Conservation (phyloP, 2,888 invertebrate genomes). For the Xanthia icteritia region DNA sequence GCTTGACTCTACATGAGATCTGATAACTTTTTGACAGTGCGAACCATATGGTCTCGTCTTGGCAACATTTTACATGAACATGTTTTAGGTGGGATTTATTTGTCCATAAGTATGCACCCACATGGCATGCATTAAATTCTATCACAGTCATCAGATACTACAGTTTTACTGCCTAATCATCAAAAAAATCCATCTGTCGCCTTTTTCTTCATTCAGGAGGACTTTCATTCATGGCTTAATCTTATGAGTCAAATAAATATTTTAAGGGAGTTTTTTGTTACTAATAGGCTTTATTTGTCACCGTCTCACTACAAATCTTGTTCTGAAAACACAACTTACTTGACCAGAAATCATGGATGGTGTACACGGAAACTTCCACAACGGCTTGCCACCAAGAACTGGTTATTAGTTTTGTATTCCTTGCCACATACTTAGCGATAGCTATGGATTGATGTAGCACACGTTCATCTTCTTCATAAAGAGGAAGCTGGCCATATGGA, state of each 20-base stretch:
- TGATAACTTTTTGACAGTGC: no score
- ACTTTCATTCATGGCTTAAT: neutral
- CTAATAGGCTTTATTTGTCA: neutral
- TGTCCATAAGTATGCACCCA: no score
- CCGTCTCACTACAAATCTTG: neutral
- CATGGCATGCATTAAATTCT: no score
- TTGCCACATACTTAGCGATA: constrained; percentile 89
- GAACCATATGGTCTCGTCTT: no score
- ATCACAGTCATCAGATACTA: no score
- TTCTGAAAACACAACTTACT: constrained; percentile 75
- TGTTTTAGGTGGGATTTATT: no score
- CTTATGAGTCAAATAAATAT: neutral
- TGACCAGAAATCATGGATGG: constrained; percentile 85
- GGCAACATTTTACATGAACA: no score
- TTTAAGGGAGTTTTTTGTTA: neutral
- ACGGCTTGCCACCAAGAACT: constrained; percentile 85
- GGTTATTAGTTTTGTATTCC: constrained; percentile 83
- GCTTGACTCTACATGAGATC: no score
- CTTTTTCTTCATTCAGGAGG: neutral
- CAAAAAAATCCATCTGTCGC: no score
- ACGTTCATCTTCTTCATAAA: constrained; percentile 79
- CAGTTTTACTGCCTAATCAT: neutral
- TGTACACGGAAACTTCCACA: constrained; percentile 85
- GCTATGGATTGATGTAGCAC: constrained; percentile 82
- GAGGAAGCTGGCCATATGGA: constrained; percentile 81